Evolutionary conservation across 2,797 vertebrate species (phyloP).

Genomic region (Crenuchus spilurus): DNA sequence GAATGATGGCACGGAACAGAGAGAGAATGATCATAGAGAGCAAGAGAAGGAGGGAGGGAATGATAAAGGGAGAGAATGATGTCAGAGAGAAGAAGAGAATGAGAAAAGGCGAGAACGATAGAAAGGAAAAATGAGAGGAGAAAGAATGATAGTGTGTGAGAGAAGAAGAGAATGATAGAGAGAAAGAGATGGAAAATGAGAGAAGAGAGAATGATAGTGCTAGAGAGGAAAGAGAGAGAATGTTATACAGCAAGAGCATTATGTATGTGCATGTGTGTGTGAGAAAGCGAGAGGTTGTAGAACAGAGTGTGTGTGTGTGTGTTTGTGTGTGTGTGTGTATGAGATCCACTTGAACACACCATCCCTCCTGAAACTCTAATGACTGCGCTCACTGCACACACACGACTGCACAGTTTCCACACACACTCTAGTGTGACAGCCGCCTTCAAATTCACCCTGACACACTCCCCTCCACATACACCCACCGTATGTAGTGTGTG

Average conservation of each 20-base stretch:
- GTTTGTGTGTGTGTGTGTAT: not conserved
- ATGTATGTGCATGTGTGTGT: not conserved
- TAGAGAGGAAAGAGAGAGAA: conserved; percentile 16
- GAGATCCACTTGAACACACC: not conserved
- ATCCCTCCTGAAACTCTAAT: conserved; percentile 21
- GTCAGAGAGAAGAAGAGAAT: too few relatives aligned
- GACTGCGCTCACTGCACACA: conserved; percentile 22
- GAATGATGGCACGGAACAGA: too few relatives aligned
- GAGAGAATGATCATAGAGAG: conserved; percentile 25
- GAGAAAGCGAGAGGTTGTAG: not conserved
- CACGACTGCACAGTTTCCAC: not conserved
- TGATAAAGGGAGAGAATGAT: conserved; percentile 23
- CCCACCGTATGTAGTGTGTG: conserved; percentile 1
- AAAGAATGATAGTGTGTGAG: too few relatives aligned
- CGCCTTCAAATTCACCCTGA: conserved; percentile 3
- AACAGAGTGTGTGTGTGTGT: not conserved
- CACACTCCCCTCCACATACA: not conserved
- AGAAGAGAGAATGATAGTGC: too few relatives aligned
- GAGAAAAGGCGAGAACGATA: too few relatives aligned
- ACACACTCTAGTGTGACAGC: conserved; percentile 10
- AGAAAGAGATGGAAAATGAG: too few relatives aligned
- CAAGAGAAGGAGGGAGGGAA: conserved; percentile 34
- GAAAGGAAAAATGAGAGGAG: too few relatives aligned
- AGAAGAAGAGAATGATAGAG: conserved; percentile 44
- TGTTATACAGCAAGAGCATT: conserved; percentile 26